Conservation (phyloP, 2,113 vertebrate species). For the Anhinga rufa region DNA sequence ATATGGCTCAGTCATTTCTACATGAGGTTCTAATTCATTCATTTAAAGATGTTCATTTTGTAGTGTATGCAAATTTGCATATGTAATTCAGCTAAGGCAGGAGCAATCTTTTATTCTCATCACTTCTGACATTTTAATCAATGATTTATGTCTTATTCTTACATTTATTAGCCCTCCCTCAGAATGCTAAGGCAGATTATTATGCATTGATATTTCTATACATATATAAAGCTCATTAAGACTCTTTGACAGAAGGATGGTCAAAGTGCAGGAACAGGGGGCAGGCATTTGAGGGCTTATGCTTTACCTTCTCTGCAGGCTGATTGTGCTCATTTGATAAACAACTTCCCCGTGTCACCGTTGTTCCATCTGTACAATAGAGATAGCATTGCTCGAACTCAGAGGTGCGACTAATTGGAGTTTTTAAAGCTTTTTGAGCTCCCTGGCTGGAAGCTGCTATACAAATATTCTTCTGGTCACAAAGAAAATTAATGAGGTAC, state of each 20-base stretch:
- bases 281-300: not conserved
- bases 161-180: slow-evolving; percentile 39
- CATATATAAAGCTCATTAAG: slow-evolving; percentile 49
- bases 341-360: not conserved
- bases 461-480: slow-evolving; percentile 14
- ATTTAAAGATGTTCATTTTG: slow-evolving; percentile 52
- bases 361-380: not conserved
- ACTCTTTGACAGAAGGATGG: not conserved
- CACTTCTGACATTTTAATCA: slow-evolving; percentile 65
- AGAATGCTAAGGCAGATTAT: slow-evolving; percentile 43
- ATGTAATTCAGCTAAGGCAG: slow-evolving; percentile 56
- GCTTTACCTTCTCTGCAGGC: not conserved
- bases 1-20: slow-evolving; percentile 43
- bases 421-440: slow-evolving; percentile 7
- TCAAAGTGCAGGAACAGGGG: not conserved
- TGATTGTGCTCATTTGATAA: slow-evolving; percentile 22
- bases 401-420: not conserved
- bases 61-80: slow-evolving; percentile 42
- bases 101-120: slow-evolving; percentile 63
- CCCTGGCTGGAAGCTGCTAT: not conserved
- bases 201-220: slow-evolving; percentile 44
- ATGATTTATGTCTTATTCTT: slow-evolving; percentile 54
- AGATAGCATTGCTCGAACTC: slow-evolving; percentile 5
- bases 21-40: slow-evolving; percentile 45
- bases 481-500: not conserved